phyloP scores from a whole-genome alignment of 2,113 vertebrate species.

The Geococcyx californianus region DNA sequence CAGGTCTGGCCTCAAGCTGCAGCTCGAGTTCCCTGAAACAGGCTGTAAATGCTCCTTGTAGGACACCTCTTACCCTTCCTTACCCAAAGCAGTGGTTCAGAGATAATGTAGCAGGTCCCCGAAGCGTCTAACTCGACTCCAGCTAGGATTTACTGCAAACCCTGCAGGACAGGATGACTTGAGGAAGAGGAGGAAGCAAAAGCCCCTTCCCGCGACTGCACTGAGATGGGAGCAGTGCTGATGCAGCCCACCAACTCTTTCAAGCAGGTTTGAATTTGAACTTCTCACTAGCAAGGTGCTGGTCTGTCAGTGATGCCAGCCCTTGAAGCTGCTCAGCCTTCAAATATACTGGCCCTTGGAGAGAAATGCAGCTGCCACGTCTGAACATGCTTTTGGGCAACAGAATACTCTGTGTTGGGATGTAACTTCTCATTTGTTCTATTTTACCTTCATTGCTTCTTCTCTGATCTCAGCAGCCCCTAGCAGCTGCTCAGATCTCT shows the following conservation, averaged over 20 bases:
- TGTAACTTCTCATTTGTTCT: background rate
- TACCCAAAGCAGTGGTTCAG: background rate
- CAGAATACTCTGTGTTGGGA: background rate
- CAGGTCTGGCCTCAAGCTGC: background rate
- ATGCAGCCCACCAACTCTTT: background rate
- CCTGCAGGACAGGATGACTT: background rate
- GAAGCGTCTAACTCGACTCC: background rate
- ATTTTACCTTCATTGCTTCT: background rate
- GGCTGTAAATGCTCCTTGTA: background rate
- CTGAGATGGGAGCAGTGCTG: background rate
- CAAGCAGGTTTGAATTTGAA: background rate
- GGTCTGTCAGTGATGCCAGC: background rate
- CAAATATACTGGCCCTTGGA: background rate
- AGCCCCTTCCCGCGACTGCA: background rate
- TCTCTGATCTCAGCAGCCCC: background rate
- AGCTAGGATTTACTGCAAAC: background rate
- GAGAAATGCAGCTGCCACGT: background rate
- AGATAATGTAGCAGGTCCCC: background rate
- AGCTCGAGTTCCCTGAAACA: background rate
- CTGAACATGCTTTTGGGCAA: background rate
- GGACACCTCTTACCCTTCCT: background rate
- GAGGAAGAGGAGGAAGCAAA: background rate
- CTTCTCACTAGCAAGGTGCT: background rate
- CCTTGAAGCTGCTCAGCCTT: background rate
- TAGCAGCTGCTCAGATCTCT: background rate